A percentile compares a stretch with the other conserved stretches of the same genome.
These are phyloP conservation scores for Endomychus coccineus DNA, from an alignment of 2,888 invertebrate species.

Conservation along the genomic window DNA sequence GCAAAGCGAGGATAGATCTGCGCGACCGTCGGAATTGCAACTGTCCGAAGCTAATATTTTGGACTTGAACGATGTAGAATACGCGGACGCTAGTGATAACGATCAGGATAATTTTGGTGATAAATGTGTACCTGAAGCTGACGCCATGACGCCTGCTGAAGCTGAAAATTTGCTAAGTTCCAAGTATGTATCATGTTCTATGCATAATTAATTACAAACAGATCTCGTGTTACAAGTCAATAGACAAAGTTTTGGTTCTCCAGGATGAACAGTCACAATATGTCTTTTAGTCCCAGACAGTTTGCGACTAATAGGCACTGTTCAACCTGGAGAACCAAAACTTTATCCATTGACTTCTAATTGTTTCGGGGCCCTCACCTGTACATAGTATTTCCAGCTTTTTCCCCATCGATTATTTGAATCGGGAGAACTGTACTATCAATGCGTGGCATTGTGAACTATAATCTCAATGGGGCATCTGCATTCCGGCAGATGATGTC, in stretches of 20 bases:
- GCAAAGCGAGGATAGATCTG: slow-evolving; percentile 28
- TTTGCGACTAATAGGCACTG: background rate
- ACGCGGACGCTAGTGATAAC: slow-evolving; percentile 50
- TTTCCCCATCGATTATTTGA: too few species aligned
- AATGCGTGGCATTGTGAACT: too few species aligned
- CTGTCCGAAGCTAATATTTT: slow-evolving; percentile 49
- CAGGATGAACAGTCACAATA: too few species aligned
- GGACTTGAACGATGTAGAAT: slow-evolving; percentile 51
- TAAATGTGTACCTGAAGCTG: slow-evolving; percentile 42
- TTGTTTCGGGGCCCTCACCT: background rate
- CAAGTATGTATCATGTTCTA: slow-evolving; percentile 51
- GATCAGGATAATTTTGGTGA: slow-evolving; percentile 40
- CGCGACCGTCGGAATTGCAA: slow-evolving; percentile 30
- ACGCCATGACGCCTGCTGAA: slow-evolving; percentile 76
- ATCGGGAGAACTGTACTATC: too few species aligned
- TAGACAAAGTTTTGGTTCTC: too few species aligned
- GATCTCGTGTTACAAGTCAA: too few species aligned
- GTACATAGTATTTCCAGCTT: too few species aligned
- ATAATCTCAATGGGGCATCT: too few species aligned
- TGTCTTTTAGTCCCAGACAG: slow-evolving; percentile 3
- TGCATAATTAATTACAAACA: too few species aligned
- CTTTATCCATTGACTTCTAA: too few species aligned
- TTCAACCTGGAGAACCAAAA: too few species aligned
- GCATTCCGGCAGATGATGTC: too few species aligned
- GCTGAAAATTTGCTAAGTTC: slow-evolving; percentile 80